These are phyloP conservation scores for Lonchura striata DNA, from an alignment of 2,113 vertebrate species.

Conservation along the genomic window DNA sequence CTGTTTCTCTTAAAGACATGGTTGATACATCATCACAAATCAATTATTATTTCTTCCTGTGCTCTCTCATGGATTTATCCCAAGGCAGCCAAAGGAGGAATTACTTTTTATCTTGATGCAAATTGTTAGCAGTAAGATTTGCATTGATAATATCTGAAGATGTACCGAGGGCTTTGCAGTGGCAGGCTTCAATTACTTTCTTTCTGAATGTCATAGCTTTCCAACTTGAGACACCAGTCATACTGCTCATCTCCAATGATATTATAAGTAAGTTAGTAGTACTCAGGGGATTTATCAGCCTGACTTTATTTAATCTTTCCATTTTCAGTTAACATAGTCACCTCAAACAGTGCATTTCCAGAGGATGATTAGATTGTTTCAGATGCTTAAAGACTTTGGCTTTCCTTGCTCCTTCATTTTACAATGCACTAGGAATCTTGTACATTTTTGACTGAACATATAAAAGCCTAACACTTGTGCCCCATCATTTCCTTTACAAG, in stretches of 20 bases:
- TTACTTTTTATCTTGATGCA: conserved; percentile 18
- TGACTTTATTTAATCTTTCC: not conserved
- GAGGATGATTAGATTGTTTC: conserved; percentile 1
- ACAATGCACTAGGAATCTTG: not conserved
- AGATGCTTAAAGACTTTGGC: not conserved
- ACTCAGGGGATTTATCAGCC: not conserved
- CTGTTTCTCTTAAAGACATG: not conserved
- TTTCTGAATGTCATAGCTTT: not conserved
- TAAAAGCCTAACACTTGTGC: not conserved
- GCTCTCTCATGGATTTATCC: not conserved
- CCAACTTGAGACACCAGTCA: not conserved
- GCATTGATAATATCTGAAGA: not conserved
- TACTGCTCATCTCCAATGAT: not conserved
- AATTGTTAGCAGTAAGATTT: not conserved
- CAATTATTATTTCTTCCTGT: not conserved
- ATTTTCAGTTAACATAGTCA: conserved; percentile 3
- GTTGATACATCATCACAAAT: not conserved
- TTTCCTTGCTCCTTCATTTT: not conserved
- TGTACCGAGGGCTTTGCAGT: not conserved
- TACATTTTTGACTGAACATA: not conserved
- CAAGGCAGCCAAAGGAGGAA: not conserved
- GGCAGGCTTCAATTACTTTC: not conserved
- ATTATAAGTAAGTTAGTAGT: not conserved
- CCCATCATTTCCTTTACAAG: conserved; percentile 1
- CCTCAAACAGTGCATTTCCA: not conserved